Evolutionary conservation across 2,888 invertebrate genomes (phyloP), one percentile per base, ranked within the genome.

Genomic region (Metallyticus violacea): DNA sequence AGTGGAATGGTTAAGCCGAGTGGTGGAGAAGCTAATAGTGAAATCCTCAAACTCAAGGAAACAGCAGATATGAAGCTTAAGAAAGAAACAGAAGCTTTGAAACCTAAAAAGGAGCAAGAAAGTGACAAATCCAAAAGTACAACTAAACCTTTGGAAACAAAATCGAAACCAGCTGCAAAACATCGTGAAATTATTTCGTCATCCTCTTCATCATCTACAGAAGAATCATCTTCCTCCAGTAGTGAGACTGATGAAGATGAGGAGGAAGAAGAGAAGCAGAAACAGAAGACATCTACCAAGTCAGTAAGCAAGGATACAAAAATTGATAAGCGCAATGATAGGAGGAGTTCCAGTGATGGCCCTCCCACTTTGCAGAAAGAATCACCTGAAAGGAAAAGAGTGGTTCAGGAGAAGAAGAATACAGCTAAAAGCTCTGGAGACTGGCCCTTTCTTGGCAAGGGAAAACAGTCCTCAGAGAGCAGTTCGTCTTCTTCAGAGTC

Each of bases 381-480:
- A 76, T 86, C 77, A 15, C 79, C 77, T 79, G 84, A 86, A 81
- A 79, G 79, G 26, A 86, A 79, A 26, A 26, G 77, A 85, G 28
- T 28, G 15, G 29, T 81, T 6, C n/a, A 88, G 78, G 89, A 89
- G 89, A 89, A 88, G 86, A 88, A 89, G 30, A 85, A 81, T 77
- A 40, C 87, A 76, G 85, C 81, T 15, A 89, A 89, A 86, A 89
- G 86, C 89, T 79, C 85, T 26, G 86, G 94, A 93, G 95, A 95
- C 93, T 94, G 95, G 95, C 95, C 95, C 95, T 95, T 95, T 95
- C 95, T 95, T 94, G 95, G 95, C 95, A 95, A 95, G 95, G 95
- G 93, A 93, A 93, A 94, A 93, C 94, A 94, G 93, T 94, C 95
- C 90, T 92, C 94, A 92, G 94, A 94, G 91, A 93, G 93, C 89